phyloP scores from a whole-genome alignment of 2,797 vertebrate species.

The Sus cebifrons region DNA sequence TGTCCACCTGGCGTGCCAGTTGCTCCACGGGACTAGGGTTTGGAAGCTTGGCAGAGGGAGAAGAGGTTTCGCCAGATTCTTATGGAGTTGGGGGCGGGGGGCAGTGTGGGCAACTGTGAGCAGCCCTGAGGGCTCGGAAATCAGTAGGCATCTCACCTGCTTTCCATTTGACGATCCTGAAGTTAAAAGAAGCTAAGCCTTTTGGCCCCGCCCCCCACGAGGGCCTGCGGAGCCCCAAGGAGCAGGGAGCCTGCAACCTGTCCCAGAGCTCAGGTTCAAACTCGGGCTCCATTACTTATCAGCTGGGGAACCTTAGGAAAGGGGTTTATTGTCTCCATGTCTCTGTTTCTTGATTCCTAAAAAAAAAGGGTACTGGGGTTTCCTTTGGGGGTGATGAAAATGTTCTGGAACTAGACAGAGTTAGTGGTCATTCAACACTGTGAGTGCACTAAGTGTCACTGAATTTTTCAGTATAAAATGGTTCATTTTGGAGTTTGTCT shows the following conservation, averaged over 20 bases:
- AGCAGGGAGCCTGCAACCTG: too few relatives aligned
- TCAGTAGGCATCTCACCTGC: neutral
- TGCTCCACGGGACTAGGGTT: neutral
- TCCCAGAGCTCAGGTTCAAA: neutral
- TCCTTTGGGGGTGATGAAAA: constrained; percentile 5
- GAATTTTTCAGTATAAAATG: neutral
- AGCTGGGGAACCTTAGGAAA: neutral
- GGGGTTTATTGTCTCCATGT: neutral
- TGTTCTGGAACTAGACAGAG: neutral
- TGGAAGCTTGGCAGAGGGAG: neutral
- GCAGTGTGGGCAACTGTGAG: neutral
- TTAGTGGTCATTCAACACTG: neutral
- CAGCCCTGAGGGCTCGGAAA: neutral
- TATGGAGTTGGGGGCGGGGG: neutral
- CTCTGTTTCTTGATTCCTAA: neutral
- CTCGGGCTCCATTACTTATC: neutral
- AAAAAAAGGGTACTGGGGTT: neutral
- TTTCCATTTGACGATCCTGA: neutral
- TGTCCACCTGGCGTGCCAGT: too few relatives aligned
- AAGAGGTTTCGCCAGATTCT: neutral
- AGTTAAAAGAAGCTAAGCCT: neutral
- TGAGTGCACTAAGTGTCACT: neutral
- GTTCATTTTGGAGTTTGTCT: neutral
- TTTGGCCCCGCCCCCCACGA: neutral
- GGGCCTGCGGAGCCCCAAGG: too few relatives aligned